Conservation (phyloP, 2,113 vertebrate species). For the Sinocyclocheilus anophthalmus region DNA sequence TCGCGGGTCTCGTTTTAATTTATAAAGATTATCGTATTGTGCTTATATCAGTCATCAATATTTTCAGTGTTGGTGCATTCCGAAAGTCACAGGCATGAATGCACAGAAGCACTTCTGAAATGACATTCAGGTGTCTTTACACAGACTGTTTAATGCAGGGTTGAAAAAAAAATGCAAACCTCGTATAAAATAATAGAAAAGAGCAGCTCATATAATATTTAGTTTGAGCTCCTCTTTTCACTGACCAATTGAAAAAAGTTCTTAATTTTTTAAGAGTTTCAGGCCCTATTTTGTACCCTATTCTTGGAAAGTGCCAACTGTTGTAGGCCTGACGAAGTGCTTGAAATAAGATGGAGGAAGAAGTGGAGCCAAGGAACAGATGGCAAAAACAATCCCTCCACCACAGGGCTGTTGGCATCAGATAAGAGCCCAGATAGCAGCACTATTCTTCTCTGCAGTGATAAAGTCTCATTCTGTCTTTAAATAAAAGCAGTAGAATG, state of each 20-base stretch:
- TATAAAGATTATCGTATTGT: too few species aligned
- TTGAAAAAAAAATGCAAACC: not conserved
- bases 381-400: constrained; percentile 54
- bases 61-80: too few species aligned
- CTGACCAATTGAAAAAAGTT: not conserved
- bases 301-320: constrained; percentile 3
- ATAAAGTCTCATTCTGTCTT: constrained; percentile 56
- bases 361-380: constrained; percentile 55
- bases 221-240: not conserved
- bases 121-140: not conserved
- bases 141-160: not conserved
- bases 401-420: constrained; percentile 56
- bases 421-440: constrained; percentile 41
- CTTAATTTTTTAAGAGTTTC: not conserved
- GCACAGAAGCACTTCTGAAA: not conserved
- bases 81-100: too few species aligned
- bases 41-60: too few species aligned
- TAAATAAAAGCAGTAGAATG: constrained; percentile 62
- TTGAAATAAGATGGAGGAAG: constrained; percentile 46
- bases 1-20: too few species aligned
- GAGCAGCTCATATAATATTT: not conserved
- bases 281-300: not conserved
- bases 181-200: not conserved
- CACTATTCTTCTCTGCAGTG: constrained; percentile 57
- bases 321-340: constrained; percentile 7